Evolutionary conservation across 2,113 vertebrate genomes (phyloP), one percentile per base, ranked within the genome.

Genomic region (Nycticorax nycticorax): DNA sequence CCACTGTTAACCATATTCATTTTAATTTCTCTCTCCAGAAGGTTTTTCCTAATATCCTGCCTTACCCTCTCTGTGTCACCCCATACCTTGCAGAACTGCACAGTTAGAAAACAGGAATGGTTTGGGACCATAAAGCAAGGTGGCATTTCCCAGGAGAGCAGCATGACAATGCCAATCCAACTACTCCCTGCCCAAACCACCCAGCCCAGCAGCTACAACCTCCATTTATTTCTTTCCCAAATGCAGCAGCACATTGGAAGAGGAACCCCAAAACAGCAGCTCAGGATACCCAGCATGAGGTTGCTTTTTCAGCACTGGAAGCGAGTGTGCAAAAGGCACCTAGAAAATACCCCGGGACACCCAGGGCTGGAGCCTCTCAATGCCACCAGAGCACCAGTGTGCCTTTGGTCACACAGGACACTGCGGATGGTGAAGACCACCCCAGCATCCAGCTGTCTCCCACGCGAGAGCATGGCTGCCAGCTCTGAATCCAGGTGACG

Each of bases 371-470:
- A 75, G 32, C 16, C 24, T 59, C 52, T 77, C 2, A 1, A 35
- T 20, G 50, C 8, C 68, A 6, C 27, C 19, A 45, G 37, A 80
- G 19, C 59, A 37, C 9, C 37, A 45, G 48, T 0, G 18, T 56
- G 39, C 26, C 48, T 64, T 60, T 1, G 0, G 72, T 71, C 45
- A 30, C 50, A 19, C 7, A 8, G 27, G 68, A 50, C 63, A 6
- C 24, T 18, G 39, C 0, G 0, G 45, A 43, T 9, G 13, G 33
- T 0, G 0, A 64, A 32, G 30, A 62, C 10, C 60, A 73, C 21
- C 75, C 33, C 50, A 32, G 48, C 10, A 6, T 1, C 21, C 55
- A 66, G 64, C 12, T 10, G 5, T 74, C 16, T 39, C 28, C 33
- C 47, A 18, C 6, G 0, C 1, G 2, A 71, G 10, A 19, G 13